Evolutionary conservation across 2,888 invertebrate species (phyloP).

Genomic region (Pollenia griseotomentosa): DNA sequence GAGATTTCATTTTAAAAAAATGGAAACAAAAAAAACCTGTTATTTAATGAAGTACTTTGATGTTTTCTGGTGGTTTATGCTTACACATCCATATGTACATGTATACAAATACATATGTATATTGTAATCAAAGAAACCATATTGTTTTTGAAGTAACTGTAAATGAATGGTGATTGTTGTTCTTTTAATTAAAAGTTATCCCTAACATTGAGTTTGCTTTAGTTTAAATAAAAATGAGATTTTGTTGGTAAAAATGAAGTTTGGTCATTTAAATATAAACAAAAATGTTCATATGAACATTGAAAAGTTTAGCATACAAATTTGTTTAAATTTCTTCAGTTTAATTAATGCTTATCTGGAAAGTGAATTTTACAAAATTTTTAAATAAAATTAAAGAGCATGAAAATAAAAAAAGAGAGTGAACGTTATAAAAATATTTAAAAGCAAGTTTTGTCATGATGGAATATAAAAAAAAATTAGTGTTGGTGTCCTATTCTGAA

Average conservation of each 20-base stretch:
- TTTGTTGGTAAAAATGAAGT: neutral
- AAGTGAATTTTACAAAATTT: too few species aligned
- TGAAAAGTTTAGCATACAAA: too few species aligned
- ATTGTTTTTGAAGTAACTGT: conserved; percentile 17
- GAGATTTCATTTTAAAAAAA: neutral
- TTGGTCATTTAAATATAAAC: neutral
- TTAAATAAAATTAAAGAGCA: too few species aligned
- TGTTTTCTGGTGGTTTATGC: conserved; percentile 7
- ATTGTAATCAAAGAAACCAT: neutral
- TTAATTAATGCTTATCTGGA: too few species aligned
- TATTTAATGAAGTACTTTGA: conserved; percentile 24
- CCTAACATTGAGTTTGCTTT: conserved; percentile 67
- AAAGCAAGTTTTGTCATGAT: too few species aligned
- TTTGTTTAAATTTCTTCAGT: too few species aligned
- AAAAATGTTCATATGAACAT: neutral
- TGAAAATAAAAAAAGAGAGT: too few species aligned
- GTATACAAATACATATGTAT: neutral
- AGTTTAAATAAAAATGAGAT: conserved; percentile 12
- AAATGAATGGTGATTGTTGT: conserved; percentile 8
- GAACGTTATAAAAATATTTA: too few species aligned
- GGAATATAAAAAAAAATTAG: too few species aligned
- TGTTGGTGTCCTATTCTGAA: too few species aligned
- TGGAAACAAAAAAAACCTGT: neutral
- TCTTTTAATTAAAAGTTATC: conserved; percentile 25
- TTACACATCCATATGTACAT: neutral